These are phyloP conservation scores for Lordiphosa andalusiaca DNA, from an alignment of 2,888 invertebrate genomes.

Conservation along the genomic window DNA sequence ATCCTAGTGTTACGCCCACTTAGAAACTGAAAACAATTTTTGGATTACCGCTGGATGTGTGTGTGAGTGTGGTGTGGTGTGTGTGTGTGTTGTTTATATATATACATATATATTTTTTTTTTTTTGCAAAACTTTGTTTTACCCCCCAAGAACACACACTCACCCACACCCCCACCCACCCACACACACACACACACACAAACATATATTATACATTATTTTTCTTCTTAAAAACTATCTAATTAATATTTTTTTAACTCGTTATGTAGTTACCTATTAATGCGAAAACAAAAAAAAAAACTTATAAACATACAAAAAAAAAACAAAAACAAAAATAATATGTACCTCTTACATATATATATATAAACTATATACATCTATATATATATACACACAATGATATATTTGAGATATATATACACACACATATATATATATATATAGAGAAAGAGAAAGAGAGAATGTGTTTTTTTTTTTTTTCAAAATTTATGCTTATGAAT, in stretches of 20 bases:
- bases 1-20: too few relatives aligned
- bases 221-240: slow-evolving; percentile 31
- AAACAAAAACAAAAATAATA: slow-evolving; percentile 26
- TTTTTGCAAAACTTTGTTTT: slow-evolving; percentile 51
- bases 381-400: slow-evolving; percentile 23
- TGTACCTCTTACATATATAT: slow-evolving; percentile 39
- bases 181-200: slow-evolving; percentile 19
- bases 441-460: slow-evolving; percentile 30
- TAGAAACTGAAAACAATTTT: too few relatives aligned
- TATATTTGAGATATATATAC: slow-evolving; percentile 5
- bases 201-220: slow-evolving; percentile 16
- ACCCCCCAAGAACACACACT: slow-evolving; percentile 17
- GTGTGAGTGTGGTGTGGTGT: too few relatives aligned
- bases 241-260: slow-evolving; percentile 52
- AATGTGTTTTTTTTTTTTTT: slow-evolving; percentile 33
- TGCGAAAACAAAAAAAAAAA: slow-evolving; percentile 28
- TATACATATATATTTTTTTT: too few relatives aligned
- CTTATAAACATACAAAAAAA: slow-evolving; percentile 22
- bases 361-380: slow-evolving; percentile 30
- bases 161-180: slow-evolving; percentile 17
- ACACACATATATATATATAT: slow-evolving; percentile 25
- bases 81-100: too few relatives aligned
- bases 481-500: slow-evolving; percentile 60
- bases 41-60: too few relatives aligned
- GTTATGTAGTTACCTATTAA: slow-evolving; percentile 71